Evolutionary conservation across 2,113 vertebrate species (phyloP), one percentile per base, ranked within the genome.

Genomic region (Solea senegalensis): DNA sequence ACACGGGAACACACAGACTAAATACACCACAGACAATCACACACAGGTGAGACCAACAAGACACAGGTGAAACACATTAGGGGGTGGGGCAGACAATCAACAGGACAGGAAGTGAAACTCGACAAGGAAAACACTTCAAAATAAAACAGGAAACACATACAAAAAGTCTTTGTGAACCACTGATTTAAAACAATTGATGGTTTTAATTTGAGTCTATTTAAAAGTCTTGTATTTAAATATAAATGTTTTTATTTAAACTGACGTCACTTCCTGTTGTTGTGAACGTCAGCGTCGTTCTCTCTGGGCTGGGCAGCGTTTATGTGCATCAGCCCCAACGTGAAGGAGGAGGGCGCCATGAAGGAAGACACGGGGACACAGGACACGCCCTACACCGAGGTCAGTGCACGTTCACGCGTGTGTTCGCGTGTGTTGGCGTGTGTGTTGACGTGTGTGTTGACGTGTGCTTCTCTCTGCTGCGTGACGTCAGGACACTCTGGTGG

Each of bases 231-330:
- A 67, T 76, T 63, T 27, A 10, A 40, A 71, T 62, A 61, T 51
- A 75, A 78, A 6, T 34, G 5, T 34, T 34, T 6, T 2, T 6
- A 34, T 34, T 34, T 2, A 34, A 34, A 34, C 34, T 34, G 34
- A 34, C 34, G 3, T 34, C 5, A 34, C 34, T 34, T 34, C 5
- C 5, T 6, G 3, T 39, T 73, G 53, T 89, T 52, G 84, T 44
- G 34, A 39, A 78, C 60, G 50, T 12, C 80, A 99, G 98, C 96
- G 4, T 95, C 95, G 1, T 99, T 99, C 85, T 96, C 95, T 59
- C 96, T 99, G 97, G 98, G 98, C 78, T 99, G 98, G 97, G 95
- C 97, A 8, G 98, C 98, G 41, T 99, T 99, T 65, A 92, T 98
- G 88, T 96, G 94, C 86, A 98, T 99, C 72, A 97, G 95, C 27